phyloP scores from a whole-genome alignment of 2,113 vertebrate genomes.

The Lates calcarifer region DNA sequence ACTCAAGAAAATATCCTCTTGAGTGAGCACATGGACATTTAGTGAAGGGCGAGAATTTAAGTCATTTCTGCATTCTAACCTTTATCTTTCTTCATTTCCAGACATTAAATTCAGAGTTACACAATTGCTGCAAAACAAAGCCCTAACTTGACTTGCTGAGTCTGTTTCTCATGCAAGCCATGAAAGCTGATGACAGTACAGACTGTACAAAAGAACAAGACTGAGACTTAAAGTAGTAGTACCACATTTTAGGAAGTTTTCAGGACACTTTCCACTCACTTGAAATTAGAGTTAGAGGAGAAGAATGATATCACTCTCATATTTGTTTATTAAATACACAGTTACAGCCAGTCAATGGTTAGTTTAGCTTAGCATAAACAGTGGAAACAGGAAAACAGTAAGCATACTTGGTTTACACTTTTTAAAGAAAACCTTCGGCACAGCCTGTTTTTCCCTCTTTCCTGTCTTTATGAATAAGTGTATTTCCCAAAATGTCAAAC shows the following conservation, averaged over 20 bases:
- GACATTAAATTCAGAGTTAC: constrained; percentile 23
- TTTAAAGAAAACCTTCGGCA: neutral
- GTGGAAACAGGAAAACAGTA: neutral
- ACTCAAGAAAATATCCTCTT: neutral
- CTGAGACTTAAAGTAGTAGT: neutral
- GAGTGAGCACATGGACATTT: neutral
- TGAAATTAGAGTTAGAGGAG: neutral
- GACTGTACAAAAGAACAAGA: neutral
- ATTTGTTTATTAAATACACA: too few relatives aligned
- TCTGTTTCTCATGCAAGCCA: neutral
- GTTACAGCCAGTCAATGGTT: neutral
- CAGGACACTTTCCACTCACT: neutral
- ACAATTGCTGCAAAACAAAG: constrained; percentile 19
- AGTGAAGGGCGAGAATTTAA: neutral
- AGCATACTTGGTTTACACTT: neutral
- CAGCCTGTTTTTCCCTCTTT: neutral
- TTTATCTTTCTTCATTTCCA: neutral
- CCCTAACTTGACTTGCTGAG: neutral
- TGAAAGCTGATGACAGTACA: neutral
- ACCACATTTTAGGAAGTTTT: neutral
- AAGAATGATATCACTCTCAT: too few relatives aligned
- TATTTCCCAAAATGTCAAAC: neutral
- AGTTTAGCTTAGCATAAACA: neutral
- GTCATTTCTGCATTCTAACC: neutral
- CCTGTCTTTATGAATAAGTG: neutral